These are phyloP conservation scores for Caenorhabditis sinica DNA, from an alignment of 2,888 invertebrate species.

Conservation along the genomic window DNA sequence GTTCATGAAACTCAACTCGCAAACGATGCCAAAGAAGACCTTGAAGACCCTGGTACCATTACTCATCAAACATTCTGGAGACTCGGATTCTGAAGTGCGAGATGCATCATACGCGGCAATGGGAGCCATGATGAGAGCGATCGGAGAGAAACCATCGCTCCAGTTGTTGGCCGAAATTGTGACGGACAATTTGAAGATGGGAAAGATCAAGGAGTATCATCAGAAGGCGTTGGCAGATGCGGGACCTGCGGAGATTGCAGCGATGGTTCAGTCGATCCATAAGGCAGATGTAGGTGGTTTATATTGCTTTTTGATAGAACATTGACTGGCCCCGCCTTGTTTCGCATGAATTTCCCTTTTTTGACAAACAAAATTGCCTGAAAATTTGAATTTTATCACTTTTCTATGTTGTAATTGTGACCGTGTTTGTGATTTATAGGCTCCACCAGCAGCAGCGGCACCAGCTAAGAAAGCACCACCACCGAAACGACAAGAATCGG, in stretches of 20 bases:
- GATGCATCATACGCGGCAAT: slow-evolving; percentile 95
- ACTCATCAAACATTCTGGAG: slow-evolving; percentile 81
- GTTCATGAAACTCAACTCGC: slow-evolving; percentile 69
- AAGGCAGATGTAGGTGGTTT: slow-evolving; percentile 72
- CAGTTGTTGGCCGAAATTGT: slow-evolving; percentile 71
- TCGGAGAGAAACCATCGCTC: slow-evolving; percentile 92
- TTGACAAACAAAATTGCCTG: too few species aligned
- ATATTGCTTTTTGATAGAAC: neutral
- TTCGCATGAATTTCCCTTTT: neutral
- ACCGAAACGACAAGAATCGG: slow-evolving; percentile 47
- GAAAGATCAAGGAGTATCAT: slow-evolving; percentile 88
- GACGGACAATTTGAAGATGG: slow-evolving; percentile 77
- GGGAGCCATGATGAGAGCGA: slow-evolving; percentile 94
- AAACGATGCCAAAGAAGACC: slow-evolving; percentile 85
- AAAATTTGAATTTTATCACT: too few species aligned
- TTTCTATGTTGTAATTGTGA: neutral
- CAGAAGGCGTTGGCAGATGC: slow-evolving; percentile 88
- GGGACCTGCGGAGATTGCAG: slow-evolving; percentile 72
- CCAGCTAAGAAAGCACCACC: slow-evolving; percentile 40
- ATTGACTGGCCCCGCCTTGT: too few species aligned
- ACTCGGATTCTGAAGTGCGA: slow-evolving; percentile 91
- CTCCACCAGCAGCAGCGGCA: slow-evolving; percentile 54
- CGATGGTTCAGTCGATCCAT: slow-evolving; percentile 75
- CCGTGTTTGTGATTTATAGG: slow-evolving; percentile 27
- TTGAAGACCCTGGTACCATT: slow-evolving; percentile 84